Evolutionary conservation across 2,113 vertebrate genomes (phyloP), one percentile per base, ranked within the genome.

Genomic region (Notothenia coriiceps): DNA sequence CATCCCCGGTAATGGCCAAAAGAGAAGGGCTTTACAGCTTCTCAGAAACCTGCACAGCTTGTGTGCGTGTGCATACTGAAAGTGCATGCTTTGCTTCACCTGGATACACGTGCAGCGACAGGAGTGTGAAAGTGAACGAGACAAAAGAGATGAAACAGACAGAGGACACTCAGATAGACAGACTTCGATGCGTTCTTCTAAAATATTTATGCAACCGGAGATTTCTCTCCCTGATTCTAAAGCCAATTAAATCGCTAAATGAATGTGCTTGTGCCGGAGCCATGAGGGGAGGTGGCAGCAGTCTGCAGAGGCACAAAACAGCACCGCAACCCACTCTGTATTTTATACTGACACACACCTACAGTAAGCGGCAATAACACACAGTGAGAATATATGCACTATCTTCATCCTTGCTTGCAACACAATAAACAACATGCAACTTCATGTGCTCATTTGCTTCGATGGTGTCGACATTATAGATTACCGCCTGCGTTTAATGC

Each of bases 201-300:
- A 93, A 93, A 89, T 91, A 93, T 93, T 90, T 79, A 94, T 91
- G 85, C 15, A 65, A 80, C 88, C 59, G 33, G 80, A 92, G 90
- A 91, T 89, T 88, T 84, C 82, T 83, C 86, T 84, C 82, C 87
- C 85, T 75, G 89, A 93, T 90, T 91, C 62, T 11, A 78, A 74
- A 82, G 82, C 84, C 90, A 93, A 93, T 92, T 91, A 92, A 91
- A 85, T 77, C 25, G 84, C 81, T 61, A 86, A 91, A 86, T 85
- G 85, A 84, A 80, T 83, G 84, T 84, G 86, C 80, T 76, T 65
- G 78, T 74, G 81, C 71, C 43, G 47, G 51, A 79, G 77, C 72
- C 67, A 72, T 72, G 33, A 66, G 51, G 63, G 44, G 65, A 78
- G 54, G 71, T 72, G 67, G 66, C 46, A 33, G 73, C 52, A 43